Evolutionary conservation across 2,888 invertebrate genomes (phyloP), one percentile per base, ranked within the genome.

Genomic region (Rhingia campestris): DNA sequence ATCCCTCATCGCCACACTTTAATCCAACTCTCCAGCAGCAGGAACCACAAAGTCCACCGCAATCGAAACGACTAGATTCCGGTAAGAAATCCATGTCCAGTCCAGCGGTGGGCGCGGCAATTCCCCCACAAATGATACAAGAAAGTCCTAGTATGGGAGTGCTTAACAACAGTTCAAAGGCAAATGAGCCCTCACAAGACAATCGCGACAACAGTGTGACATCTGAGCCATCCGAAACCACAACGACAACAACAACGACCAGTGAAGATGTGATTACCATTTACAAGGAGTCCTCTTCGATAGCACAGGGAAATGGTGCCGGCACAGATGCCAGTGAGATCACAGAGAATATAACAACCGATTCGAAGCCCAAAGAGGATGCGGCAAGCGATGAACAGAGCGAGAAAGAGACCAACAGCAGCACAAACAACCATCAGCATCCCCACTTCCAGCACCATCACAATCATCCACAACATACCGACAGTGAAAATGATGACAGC

Each of bases 191-290:
- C 66, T 88, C 89, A 33, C 91, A 91, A 75, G 91, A 92, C 81
- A 81, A 77, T 72, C 81, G 74, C 4, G 84, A 84, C 10, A 91
- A 91, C 66, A 92, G 91, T 86, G 89, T 91, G 41, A 89, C 91
- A 47, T 91, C 91, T 14, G 91, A 91, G 86, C 91, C 90, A 41
- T 91, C 91, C 37, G 90, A 90, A 86, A 88, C 89, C 54, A 91
- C 91, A 73, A 91, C 91, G 70, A 91, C 91, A 59, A 91, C 91
- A 30, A 91, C 92, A 58, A 91, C 91, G 73, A 91, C 91, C 10
- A 90, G 91, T 86, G 92, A 91, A 82, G 91, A 91, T 86, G 91
- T 91, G 43, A 89, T 91, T 3, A 91, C 91, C 59, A 91, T 91
- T 51, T 91, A 90, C 81, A 91, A 91, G 86, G 91, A 91, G 81